Percentiles rank a stretch among this genome's conserved stretches.
These are phyloP conservation scores for Drosophila kepulauana DNA, from an alignment of 1,140 invertebrate genomes.

Conservation along the genomic window DNA sequence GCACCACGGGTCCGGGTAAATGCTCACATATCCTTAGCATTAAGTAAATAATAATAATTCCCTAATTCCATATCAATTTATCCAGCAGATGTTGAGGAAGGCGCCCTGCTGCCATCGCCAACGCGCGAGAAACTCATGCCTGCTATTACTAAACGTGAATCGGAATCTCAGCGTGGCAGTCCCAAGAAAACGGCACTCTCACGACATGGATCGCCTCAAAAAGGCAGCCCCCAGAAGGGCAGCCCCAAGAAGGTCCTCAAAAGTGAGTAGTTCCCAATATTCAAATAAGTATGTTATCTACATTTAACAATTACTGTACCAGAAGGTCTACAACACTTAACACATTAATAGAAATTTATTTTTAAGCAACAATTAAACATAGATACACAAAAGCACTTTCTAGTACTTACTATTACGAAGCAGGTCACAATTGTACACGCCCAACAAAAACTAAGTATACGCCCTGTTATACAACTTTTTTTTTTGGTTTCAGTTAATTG, in stretches of 20 bases:
- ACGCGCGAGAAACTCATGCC: slow-evolving; percentile 90
- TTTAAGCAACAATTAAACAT: slow-evolving; percentile 67
- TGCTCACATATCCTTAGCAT: neutral
- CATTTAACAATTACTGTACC: slow-evolving; percentile 26
- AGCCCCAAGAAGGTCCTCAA: slow-evolving; percentile 88
- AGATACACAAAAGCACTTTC: slow-evolving; percentile 63
- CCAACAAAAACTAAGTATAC: slow-evolving; percentile 71
- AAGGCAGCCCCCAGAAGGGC: slow-evolving; percentile 87
- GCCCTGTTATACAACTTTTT: slow-evolving; percentile 37
- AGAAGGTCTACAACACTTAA: slow-evolving; percentile 24
- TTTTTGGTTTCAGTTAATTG: slow-evolving; percentile 45
- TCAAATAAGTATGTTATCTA: neutral
- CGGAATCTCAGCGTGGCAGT: slow-evolving; percentile 86
- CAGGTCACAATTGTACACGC: slow-evolving; percentile 59
- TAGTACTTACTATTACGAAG: slow-evolving; percentile 45
- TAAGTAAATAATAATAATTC: neutral
- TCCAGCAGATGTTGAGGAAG: slow-evolving; percentile 85
- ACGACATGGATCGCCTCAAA: slow-evolving; percentile 83
- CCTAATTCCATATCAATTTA: neutral
- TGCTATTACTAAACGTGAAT: slow-evolving; percentile 88
- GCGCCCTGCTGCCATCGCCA: slow-evolving; percentile 88
- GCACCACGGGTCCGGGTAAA: slow-evolving; percentile 89
- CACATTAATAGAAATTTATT: slow-evolving; percentile 56
- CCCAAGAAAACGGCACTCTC: slow-evolving; percentile 83
- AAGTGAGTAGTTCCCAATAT: slow-evolving; percentile 68